Base-by-base conservation (phyloP, 2,797 vertebrate genomes). In the Pipistrellus pygmaeus region DNA sequence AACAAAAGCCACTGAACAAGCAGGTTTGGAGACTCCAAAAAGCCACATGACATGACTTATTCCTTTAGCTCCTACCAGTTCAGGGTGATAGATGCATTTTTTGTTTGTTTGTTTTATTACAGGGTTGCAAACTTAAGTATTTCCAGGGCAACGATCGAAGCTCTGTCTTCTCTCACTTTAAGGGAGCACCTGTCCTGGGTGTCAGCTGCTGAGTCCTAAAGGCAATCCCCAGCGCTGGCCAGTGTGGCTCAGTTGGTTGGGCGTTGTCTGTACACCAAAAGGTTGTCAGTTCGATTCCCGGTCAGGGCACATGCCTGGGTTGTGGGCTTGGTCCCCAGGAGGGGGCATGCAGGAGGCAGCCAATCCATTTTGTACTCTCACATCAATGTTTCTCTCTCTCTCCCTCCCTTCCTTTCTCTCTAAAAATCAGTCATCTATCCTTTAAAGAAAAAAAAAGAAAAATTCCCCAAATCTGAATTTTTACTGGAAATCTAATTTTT, bases 401-500 rank as follows among this genome's bases (percentile, higher is more conserved):
- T 64, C 17, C n/a, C 64, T 17, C 64, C n/a, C 64, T 32, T 8
- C 64, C n/a, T 66, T n/a, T 18, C n/a, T 66, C 64, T 66, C 64
- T 66, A 66, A 32, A 32, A 32, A 5, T 66, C n/a, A 66, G n/a
- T 10, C 32, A 10, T 32, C 64, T 18, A 18, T 32, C n/a, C 8
- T 32, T 66, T 32, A 32, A 20, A 66, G n/a, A 66, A n/a, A 66
- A 66, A 41, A 41, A 27, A 69, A 46, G 30, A 90, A 73, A 73
- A 77, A 85, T 72, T 20, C 18, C 44, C 66, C n/a, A 93, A 88
- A 78, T 55, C 12, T 75, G 17, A 68, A 44, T 76, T 81, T 78
- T 80, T 83, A 69, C 66, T 55, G 27, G 88, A 57, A 55, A n/a
- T 15, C 18, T 60, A 44, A 83, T 25, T 94, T 77, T 81, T 88